A percentile compares a stretch with the other conserved stretches of the same genome.
These are phyloP conservation scores for Leucophenga varia DNA, from an alignment of 1,140 invertebrate species.

Conservation along the genomic window DNA sequence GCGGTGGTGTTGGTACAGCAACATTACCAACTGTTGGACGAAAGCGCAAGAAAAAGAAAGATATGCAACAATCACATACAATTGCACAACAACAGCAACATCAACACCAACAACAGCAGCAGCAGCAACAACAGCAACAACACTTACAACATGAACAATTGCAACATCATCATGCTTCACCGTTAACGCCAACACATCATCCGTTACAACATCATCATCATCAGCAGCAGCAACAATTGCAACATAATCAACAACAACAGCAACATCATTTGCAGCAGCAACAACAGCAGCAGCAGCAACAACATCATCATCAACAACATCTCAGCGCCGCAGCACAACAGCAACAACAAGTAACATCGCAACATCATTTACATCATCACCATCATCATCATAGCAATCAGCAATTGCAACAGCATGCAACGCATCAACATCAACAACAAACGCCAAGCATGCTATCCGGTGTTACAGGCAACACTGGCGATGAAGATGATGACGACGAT, in stretches of 20 bases:
- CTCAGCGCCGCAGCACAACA: too few species aligned
- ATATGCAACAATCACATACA: constrained; percentile 26
- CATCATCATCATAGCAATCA: background rate
- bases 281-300: background rate
- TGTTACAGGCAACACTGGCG: background rate
- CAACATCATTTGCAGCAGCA: background rate
- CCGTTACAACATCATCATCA: constrained; percentile 13
- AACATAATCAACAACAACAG: constrained; percentile 17
- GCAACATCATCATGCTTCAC: constrained; percentile 17
- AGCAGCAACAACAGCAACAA: constrained; percentile 8
- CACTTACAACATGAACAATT: constrained; percentile 22
- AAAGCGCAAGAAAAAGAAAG: constrained; percentile 48
- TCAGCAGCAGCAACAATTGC: constrained; percentile 24
- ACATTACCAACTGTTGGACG: constrained; percentile 11
- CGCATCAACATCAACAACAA: constrained; percentile 5
- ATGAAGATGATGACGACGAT: constrained; percentile 40
- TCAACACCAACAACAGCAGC: background rate
- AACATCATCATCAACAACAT: constrained; percentile 9
- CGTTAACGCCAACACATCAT: background rate
- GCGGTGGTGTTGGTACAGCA: background rate
- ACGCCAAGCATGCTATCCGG: constrained; percentile 1
- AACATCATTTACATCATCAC: background rate
- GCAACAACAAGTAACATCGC: constrained; percentile 2
- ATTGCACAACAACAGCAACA: constrained; percentile 20
- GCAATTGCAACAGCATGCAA: background rate